These are phyloP conservation scores for Pandemis corylana DNA, from an alignment of 2,888 invertebrate species.

Conservation along the genomic window DNA sequence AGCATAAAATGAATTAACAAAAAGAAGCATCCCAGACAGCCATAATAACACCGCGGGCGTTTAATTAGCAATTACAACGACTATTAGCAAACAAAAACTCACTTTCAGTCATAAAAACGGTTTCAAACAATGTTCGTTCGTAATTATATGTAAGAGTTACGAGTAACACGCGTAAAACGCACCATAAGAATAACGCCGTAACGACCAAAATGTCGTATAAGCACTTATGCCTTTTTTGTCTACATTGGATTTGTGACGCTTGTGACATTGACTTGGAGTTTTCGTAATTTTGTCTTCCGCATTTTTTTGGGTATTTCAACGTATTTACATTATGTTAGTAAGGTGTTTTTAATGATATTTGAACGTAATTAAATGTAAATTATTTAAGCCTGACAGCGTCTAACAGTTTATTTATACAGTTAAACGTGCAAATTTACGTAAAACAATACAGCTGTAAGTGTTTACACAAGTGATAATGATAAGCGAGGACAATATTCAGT, in stretches of 20 bases:
- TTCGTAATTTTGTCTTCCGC: constrained; percentile 27
- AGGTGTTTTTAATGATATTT: background rate
- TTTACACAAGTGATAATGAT: constrained; percentile 5
- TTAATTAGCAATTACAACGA: constrained; percentile 36
- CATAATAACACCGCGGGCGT: constrained; percentile 13
- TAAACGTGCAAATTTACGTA: background rate
- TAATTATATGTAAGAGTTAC: constrained; percentile 35
- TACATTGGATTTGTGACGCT: constrained; percentile 27
- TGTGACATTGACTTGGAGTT: constrained; percentile 42
- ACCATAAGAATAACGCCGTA: constrained; percentile 16
- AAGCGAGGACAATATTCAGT: background rate
- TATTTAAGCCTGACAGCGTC: background rate
- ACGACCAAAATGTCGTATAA: constrained; percentile 17
- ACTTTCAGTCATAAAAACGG: constrained; percentile 26
- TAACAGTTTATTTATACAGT: background rate
- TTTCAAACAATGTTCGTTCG: constrained; percentile 18
- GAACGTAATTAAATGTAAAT: background rate
- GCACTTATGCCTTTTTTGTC: constrained; percentile 18
- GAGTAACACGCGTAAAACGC: constrained; percentile 10
- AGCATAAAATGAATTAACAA: background rate
- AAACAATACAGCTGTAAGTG: background rate
- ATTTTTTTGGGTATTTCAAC: constrained; percentile 16
- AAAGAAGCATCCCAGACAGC: background rate
- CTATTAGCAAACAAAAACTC: constrained; percentile 35
- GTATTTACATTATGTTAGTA: background rate